These are phyloP conservation scores for Leucoraja ocellata DNA, from an alignment of 2,797 vertebrate species.

Conservation along the genomic window DNA sequence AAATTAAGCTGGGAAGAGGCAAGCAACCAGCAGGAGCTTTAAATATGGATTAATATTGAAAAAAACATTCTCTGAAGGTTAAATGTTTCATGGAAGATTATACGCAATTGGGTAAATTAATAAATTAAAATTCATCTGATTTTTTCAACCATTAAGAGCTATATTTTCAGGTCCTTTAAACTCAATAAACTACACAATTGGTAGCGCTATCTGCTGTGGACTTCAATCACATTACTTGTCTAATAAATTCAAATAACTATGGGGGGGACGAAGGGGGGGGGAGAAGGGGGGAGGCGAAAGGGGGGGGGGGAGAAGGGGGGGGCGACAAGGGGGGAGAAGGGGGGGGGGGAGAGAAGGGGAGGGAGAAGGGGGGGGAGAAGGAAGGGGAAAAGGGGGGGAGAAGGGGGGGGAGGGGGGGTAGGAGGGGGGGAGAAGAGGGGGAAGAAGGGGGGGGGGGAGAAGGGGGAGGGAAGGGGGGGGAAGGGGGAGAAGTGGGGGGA, in stretches of 20 bases:
- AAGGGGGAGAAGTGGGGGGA: too few relatives aligned
- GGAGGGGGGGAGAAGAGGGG: too few relatives aligned
- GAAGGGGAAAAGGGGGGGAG: too few relatives aligned
- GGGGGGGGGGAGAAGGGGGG: too few relatives aligned
- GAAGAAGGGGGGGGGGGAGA: too few relatives aligned
- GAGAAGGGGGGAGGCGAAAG: too few relatives aligned
- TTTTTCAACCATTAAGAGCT: background rate
- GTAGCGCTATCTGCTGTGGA: background rate
- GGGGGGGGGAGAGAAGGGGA: too few relatives aligned
- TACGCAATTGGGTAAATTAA: background rate
- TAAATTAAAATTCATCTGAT: background rate
- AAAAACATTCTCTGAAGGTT: background rate
- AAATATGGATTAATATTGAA: background rate
- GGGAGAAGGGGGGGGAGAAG: too few relatives aligned
- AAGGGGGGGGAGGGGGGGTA: too few relatives aligned
- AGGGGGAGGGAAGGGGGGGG: too few relatives aligned
- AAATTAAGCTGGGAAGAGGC: background rate
- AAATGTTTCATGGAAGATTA: background rate
- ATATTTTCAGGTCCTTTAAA: background rate
- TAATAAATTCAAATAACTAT: background rate
- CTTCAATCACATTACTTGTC: background rate
- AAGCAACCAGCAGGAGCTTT: background rate
- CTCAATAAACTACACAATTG: background rate
- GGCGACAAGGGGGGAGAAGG: too few relatives aligned
- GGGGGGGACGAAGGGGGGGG: too few relatives aligned